phyloP scores from a whole-genome alignment of 2,113 vertebrate genomes.

The Hydrochoerus hydrochaeris region DNA sequence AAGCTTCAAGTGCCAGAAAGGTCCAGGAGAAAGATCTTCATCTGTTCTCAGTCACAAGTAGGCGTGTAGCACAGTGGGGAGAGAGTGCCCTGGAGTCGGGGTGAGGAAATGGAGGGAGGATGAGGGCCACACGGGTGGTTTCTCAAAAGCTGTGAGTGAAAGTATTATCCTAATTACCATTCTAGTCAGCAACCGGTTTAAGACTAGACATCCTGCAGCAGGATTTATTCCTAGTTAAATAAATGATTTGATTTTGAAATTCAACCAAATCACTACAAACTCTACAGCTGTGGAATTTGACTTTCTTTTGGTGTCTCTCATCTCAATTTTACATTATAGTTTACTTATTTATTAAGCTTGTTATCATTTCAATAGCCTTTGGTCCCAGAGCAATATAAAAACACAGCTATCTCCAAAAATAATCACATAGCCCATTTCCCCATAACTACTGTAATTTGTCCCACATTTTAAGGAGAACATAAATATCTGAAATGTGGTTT shows the following conservation, averaged over 20 bases:
- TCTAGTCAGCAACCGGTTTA: slow-evolving; percentile 34
- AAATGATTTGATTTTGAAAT: slow-evolving; percentile 71
- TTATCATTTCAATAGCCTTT: slow-evolving; percentile 57
- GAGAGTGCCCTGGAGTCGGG: background rate
- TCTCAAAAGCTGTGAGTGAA: background rate
- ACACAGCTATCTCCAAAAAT: slow-evolving; percentile 9
- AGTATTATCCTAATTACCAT: slow-evolving; percentile 53
- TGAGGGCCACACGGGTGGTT: background rate
- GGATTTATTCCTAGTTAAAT: slow-evolving; percentile 62
- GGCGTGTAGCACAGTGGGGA: background rate
- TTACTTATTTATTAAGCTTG: slow-evolving; percentile 73
- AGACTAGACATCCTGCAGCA: slow-evolving; percentile 43
- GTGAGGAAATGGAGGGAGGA: background rate
- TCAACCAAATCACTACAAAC: slow-evolving; percentile 61
- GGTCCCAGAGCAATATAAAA: slow-evolving; percentile 63
- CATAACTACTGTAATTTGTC: slow-evolving; percentile 23
- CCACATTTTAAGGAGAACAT: slow-evolving; percentile 33
- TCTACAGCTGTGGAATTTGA: background rate
- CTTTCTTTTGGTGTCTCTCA: slow-evolving; percentile 47
- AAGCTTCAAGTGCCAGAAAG: background rate
- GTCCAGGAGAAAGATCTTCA: background rate
- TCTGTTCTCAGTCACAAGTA: background rate
- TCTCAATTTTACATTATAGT: slow-evolving; percentile 67
- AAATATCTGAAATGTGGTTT: slow-evolving; percentile 65
- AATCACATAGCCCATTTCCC: background rate